Conservation (phyloP, 2,113 vertebrate genomes). For the Ploceus nigricollis region DNA sequence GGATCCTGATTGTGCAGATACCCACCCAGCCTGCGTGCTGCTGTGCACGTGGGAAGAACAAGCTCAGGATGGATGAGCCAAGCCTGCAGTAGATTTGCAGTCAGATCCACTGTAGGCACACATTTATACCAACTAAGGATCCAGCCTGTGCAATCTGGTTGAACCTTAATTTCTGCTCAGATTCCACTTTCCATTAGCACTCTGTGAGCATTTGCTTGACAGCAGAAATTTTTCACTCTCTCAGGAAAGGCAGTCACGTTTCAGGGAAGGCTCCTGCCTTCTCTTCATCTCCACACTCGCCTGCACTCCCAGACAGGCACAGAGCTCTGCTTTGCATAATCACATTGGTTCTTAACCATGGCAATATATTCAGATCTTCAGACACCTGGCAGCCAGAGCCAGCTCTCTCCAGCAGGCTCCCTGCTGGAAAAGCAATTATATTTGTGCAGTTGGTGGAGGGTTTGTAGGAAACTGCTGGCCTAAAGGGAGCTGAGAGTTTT, state of each 20-base stretch:
- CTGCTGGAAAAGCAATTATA: conserved; percentile 3
- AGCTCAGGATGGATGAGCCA: neutral
- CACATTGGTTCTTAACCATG: conserved; percentile 9
- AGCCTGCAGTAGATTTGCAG: neutral
- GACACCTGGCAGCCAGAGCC: conserved; percentile 20
- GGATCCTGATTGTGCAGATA: neutral
- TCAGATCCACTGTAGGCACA: neutral
- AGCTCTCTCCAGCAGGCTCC: neutral
- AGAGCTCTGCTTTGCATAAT: conserved; percentile 48
- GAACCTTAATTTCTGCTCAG: conserved; percentile 13
- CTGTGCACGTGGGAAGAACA: neutral
- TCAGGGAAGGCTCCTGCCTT: neutral
- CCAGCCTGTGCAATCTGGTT: neutral
- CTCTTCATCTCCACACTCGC: neutral
- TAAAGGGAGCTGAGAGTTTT: accelerated
- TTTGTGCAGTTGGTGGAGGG: neutral
- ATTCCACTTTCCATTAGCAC: conserved; percentile 7
- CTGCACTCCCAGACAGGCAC: neutral
- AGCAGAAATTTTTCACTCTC: conserved; percentile 38
- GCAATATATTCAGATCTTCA: conserved; percentile 45
- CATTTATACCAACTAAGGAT: conserved; percentile 15
- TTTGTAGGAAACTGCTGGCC: neutral
- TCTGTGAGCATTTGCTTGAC: conserved; percentile 29
- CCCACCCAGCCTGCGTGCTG: neutral
- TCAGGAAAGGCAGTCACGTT: conserved; percentile 20